A percentile compares a stretch with the other conserved stretches of the same genome.
Evolutionary conservation across 2,113 vertebrate genomes (phyloP).

Genomic region (Verasper variegatus): DNA sequence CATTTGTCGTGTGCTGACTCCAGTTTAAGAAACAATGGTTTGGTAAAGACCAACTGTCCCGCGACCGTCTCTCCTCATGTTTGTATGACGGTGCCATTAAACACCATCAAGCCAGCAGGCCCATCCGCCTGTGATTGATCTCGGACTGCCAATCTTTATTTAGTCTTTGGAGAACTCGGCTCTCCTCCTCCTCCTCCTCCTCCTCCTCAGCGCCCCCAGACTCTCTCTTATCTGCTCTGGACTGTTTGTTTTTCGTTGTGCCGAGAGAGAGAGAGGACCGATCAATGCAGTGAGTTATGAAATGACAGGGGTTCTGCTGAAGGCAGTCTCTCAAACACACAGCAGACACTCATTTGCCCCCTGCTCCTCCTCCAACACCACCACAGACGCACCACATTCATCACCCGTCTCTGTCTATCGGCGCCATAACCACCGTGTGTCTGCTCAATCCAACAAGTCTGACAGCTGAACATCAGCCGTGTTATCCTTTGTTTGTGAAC

Average conservation of each 20-base stretch:
- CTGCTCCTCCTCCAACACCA: conserved; percentile 7
- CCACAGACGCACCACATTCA: conserved; percentile 55
- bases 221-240: conserved; percentile 60
- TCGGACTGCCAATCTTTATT: conserved; percentile 59
- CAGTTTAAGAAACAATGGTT: conserved; percentile 15
- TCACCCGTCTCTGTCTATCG: conserved; percentile 56
- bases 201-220: conserved; percentile 18
- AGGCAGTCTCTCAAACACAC: conserved; percentile 72
- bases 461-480: conserved; percentile 39
- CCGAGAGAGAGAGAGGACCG: conserved; percentile 50
- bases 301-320: conserved; percentile 71
- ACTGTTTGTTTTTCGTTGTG: conserved; percentile 69
- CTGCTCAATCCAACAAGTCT: conserved; percentile 27
- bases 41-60: conserved; percentile 14
- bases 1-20: no score
- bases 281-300: conserved; percentile 82
- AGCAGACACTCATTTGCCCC: conserved; percentile 58
- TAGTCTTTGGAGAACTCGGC: conserved; percentile 40
- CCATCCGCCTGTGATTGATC: conserved; percentile 65
- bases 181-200: conserved; percentile 23
- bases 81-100: conserved; percentile 10
- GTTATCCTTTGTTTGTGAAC: not conserved
- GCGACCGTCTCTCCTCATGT: not conserved
- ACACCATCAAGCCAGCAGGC: conserved; percentile 15
- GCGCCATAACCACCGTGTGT: conserved; percentile 38